Evolutionary conservation across 1,140 invertebrate species (phyloP).

Genomic region (Chrysoperla carnea): DNA sequence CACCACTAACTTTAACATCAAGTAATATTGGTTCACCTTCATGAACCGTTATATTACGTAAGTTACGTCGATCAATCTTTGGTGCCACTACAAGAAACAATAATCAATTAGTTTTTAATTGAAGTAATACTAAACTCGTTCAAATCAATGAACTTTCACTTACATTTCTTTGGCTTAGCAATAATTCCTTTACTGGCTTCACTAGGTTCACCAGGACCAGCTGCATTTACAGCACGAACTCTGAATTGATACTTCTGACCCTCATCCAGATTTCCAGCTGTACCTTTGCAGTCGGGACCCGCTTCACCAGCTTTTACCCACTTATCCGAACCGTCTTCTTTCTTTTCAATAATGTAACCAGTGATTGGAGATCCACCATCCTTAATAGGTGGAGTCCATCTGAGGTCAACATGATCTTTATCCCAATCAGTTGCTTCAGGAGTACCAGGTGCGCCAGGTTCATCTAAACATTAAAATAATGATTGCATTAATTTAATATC

Average conservation of each 20-base stretch:
- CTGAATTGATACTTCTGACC: constrained; percentile 78
- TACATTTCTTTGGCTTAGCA: constrained; percentile 74
- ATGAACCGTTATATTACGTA: constrained; percentile 55
- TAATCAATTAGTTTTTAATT: constrained; percentile 4
- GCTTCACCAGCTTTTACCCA: constrained; percentile 75
- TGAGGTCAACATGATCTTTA: constrained; percentile 81
- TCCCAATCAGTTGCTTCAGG: constrained; percentile 89
- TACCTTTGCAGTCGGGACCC: constrained; percentile 60
- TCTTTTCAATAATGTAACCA: constrained; percentile 86
- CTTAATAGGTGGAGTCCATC: constrained; percentile 74
- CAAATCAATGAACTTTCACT: constrained; percentile 21
- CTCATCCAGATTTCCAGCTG: constrained; percentile 64
- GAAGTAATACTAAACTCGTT: constrained; percentile 1
- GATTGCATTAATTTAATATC: background rate
- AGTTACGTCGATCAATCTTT: constrained; percentile 72
- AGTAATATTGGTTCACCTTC: constrained; percentile 71
- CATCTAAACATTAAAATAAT: constrained; percentile 39
- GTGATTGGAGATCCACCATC: constrained; percentile 88
- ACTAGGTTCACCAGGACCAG: constrained; percentile 62
- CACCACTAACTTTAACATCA: constrained; percentile 69
- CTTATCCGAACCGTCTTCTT: constrained; percentile 69
- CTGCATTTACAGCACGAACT: constrained; percentile 63
- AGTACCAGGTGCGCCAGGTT: constrained; percentile 76
- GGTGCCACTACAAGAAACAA: constrained; percentile 55
- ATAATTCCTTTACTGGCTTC: constrained; percentile 53